Evolutionary conservation across 2,113 vertebrate genomes (phyloP), one percentile per base, ranked within the genome.

Genomic region (Dendropsophus ebraccatus): DNA sequence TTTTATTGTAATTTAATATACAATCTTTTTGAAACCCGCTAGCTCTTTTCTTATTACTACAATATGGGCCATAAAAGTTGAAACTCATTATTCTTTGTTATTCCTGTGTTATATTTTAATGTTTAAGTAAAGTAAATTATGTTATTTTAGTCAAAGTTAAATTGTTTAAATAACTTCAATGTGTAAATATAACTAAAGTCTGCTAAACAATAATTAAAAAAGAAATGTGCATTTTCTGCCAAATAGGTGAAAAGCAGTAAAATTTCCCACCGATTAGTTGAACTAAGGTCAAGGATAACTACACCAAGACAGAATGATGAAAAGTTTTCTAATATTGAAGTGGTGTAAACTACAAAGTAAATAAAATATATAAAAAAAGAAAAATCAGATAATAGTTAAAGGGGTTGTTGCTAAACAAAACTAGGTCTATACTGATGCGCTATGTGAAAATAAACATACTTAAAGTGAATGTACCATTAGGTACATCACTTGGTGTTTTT

Each of bases 1-100:
- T 41, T 75, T 45, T 28, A 67, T 19, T 67, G 58, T 78, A 85
- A 77, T 85, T 85, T 77, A 62, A 85, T 78, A 78, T 19, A 85
- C 73, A 9, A 67, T 85, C 56, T 85, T 77, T 78, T 77, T 77
- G 74, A 67, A 85, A 83, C 82, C 82, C 69, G 67, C 82, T 52
- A 83, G 82, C 82, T 16, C 52, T 62, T 85, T 85, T 85, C 73
- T 77, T 85, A 85, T 85, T 85, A 85, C 60, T 67, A 49, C 73
- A 85, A 65, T 85, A 60, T 77, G 74, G 73, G 30, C 83, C 83
- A 85, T 85, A 85, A 85, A 35, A 85, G 37, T 65, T 77, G 23
- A 78, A 78, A 49, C 72, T 85, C 83, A 78, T 84, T 84, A 74
- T 78, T 77, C 73, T 77, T 67, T 85, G 83, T 85, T 78, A 76